phyloP scores from a whole-genome alignment of 2,113 vertebrate genomes.

The Nothobranchius furzeri region DNA sequence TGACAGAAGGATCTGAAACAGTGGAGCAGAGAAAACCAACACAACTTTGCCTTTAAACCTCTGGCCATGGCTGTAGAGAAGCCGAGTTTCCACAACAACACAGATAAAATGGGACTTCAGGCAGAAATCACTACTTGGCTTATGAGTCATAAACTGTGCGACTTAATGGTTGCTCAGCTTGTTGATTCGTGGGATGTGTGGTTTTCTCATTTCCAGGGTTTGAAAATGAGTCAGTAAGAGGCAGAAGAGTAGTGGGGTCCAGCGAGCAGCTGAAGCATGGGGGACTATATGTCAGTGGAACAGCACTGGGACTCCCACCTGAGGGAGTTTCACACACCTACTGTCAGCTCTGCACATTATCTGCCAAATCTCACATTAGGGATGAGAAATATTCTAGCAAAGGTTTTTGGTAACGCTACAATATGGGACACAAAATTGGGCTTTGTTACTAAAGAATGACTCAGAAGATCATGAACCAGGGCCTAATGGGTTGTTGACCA shows the following conservation, averaged over 20 bases:
- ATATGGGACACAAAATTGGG: too few relatives aligned
- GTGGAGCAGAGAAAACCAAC: too few relatives aligned
- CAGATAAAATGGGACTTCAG: not conserved
- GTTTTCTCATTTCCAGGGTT: conserved; percentile 28
- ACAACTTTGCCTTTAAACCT: too few relatives aligned
- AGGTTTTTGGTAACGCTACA: conserved; percentile 19
- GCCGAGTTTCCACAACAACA: too few relatives aligned
- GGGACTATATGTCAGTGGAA: conserved; percentile 52
- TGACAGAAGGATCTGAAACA: too few relatives aligned
- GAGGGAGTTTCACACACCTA: conserved; percentile 42
- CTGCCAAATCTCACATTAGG: conserved; percentile 48
- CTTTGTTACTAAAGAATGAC: too few relatives aligned
- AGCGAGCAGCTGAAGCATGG: conserved; percentile 39
- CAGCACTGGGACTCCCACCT: conserved; percentile 47
- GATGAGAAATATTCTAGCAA: conserved; percentile 48
- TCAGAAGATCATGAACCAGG: too few relatives aligned
- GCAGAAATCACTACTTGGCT: not conserved
- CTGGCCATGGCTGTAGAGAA: too few relatives aligned
- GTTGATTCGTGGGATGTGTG: conserved; percentile 10
- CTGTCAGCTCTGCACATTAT: conserved; percentile 29
- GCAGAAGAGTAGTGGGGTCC: conserved; percentile 22
- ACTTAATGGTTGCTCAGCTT: conserved; percentile 50
- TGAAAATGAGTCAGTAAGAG: conserved; percentile 30
- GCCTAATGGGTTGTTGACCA: too few relatives aligned
- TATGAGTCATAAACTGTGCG: conserved; percentile 25